These are phyloP conservation scores for Callionymus lyra DNA, from an alignment of 2,113 vertebrate genomes.

Conservation along the genomic window DNA sequence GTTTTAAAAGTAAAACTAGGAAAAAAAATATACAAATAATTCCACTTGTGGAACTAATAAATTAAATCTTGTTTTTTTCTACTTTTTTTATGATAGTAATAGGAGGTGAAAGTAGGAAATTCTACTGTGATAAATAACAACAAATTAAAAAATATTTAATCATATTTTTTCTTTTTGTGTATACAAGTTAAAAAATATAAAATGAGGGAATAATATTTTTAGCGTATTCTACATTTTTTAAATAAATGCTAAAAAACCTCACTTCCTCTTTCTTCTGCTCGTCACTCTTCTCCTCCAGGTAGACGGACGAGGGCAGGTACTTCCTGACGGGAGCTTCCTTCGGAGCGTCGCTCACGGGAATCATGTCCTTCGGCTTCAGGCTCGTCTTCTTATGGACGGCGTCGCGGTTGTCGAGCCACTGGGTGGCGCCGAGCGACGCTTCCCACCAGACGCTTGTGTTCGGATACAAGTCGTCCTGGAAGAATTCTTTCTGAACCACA, in stretches of 20 bases:
- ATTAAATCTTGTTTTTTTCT: no score
- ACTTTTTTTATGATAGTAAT: no score
- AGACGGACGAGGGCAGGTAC: constrained; percentile 74
- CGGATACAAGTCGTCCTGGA: constrained; percentile 87
- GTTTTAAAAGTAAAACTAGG: no score
- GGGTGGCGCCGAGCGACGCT: constrained; percentile 54
- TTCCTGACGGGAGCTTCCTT: constrained; percentile 77
- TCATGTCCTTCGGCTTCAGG: constrained; percentile 79
- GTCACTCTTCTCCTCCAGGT: constrained; percentile 89
- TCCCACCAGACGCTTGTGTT: constrained; percentile 79
- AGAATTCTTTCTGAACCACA: constrained; percentile 86
- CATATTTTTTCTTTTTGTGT: neutral
- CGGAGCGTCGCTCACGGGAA: constrained; percentile 85
- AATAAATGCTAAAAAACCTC: neutral
- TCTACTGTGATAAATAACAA: neutral
- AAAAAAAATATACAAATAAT: no score
- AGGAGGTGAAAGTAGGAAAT: no score
- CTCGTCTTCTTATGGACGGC: constrained; percentile 67
- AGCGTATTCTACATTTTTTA: no score
- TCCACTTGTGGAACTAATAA: no score
- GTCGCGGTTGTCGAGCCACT: constrained; percentile 76
- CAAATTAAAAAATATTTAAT: neutral
- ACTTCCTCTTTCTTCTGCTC: constrained; percentile 98
- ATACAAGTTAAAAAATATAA: neutral
- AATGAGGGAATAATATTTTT: no score